Conservation (phyloP, 2,888 invertebrate species). For the Cylindroiulus punctatus region DNA sequence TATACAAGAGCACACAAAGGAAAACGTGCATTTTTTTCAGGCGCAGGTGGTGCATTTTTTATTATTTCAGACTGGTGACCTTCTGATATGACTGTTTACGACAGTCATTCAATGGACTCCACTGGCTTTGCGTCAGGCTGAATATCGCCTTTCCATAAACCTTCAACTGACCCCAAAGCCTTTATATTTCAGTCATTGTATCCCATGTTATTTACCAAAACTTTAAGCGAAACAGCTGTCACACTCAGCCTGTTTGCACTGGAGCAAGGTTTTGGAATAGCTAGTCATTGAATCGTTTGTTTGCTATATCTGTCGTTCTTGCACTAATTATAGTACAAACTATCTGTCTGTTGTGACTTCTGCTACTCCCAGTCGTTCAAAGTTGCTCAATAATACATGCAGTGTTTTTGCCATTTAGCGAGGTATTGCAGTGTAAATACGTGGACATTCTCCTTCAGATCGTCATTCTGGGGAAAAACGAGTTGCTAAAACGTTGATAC, state of each 20-base stretch:
- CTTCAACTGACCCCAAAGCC: not conserved
- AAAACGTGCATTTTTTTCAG: not conserved
- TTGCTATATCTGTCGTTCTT: too few relatives aligned
- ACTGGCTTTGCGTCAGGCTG: not conserved
- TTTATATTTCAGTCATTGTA: not conserved
- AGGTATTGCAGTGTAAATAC: too few relatives aligned
- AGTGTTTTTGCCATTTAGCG: too few relatives aligned
- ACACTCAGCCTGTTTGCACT: not conserved
- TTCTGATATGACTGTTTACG: not conserved
- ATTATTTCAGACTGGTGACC: conserved; percentile 7
- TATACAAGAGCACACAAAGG: not conserved
- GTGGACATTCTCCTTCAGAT: not conserved
- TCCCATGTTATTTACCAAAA: not conserved
- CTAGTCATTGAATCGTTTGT: too few relatives aligned
- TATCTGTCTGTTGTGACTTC: too few relatives aligned
- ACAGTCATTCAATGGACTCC: not conserved
- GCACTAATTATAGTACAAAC: too few relatives aligned
- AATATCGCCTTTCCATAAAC: not conserved
- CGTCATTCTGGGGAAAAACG: not conserved
- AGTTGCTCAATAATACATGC: too few relatives aligned
- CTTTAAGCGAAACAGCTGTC: too few relatives aligned
- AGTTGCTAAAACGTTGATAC: not conserved
- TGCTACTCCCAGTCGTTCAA: too few relatives aligned
- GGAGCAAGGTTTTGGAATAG: too few relatives aligned
- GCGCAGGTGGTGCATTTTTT: not conserved